These are phyloP conservation scores for Eira barbara DNA, from an alignment of 2,113 vertebrate genomes.

Conservation along the genomic window DNA sequence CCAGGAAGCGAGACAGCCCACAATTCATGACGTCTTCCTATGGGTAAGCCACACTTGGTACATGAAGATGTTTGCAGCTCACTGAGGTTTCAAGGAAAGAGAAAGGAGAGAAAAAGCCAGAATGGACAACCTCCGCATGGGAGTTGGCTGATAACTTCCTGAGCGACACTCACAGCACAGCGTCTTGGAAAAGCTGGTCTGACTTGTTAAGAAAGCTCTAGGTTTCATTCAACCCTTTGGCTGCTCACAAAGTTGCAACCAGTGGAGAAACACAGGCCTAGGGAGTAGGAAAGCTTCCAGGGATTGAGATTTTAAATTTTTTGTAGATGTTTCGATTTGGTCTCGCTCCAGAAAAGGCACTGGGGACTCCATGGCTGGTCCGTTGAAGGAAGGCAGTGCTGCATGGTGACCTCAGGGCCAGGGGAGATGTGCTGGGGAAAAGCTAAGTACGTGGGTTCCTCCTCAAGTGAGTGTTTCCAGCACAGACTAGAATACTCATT, in stretches of 20 bases:
- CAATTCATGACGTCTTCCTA: background rate
- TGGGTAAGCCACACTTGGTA: background rate
- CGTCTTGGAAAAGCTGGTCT: background rate
- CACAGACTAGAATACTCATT: background rate
- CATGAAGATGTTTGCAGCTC: background rate
- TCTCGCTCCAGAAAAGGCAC: background rate
- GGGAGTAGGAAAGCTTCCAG: background rate
- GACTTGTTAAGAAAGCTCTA: background rate
- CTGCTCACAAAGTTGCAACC: background rate
- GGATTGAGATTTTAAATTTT: background rate
- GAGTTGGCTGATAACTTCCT: background rate
- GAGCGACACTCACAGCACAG: fast-evolving
- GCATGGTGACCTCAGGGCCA: background rate
- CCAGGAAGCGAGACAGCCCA: background rate
- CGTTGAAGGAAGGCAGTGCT: background rate
- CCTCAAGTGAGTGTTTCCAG: background rate
- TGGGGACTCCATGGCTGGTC: background rate
- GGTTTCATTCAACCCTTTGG: background rate
- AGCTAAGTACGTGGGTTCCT: too few relatives aligned
- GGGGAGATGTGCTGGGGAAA: background rate
- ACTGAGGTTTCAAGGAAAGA: background rate
- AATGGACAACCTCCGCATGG: background rate
- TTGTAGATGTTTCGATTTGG: background rate
- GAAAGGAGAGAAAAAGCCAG: background rate
- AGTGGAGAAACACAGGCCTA: too few relatives aligned